Evolutionary conservation across 2,797 vertebrate genomes (phyloP).

Genomic region (Gorsachius magnificus): DNA sequence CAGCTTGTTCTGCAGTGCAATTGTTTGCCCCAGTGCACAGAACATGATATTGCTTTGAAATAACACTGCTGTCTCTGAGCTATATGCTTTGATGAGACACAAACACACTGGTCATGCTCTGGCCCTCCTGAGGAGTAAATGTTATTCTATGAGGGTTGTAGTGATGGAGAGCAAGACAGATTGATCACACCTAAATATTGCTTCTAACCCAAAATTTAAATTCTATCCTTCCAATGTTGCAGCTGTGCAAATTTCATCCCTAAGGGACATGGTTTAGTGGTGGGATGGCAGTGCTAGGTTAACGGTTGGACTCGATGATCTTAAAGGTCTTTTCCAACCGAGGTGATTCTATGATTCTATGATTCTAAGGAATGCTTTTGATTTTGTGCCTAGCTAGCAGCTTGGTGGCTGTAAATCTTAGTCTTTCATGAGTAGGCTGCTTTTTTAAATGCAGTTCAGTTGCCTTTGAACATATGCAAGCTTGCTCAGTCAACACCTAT

Average conservation of each 20-base stretch:
- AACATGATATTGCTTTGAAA: not conserved
- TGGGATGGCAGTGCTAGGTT: no score
- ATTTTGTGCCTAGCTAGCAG: not conserved
- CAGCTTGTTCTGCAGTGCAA: not conserved
- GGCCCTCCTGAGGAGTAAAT: not conserved
- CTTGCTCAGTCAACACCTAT: not conserved
- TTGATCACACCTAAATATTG: not conserved
- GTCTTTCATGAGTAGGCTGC: not conserved
- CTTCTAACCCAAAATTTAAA: not conserved
- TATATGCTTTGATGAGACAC: not conserved
- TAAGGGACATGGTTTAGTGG: no score
- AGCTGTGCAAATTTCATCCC: not conserved
- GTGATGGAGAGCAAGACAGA: not conserved
- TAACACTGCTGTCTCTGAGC: not conserved
- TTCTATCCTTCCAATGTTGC: not conserved
- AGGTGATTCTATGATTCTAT: no score
- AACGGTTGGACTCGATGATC: no score
- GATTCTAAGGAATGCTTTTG: not conserved
- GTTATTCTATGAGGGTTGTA: not conserved
- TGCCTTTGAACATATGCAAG: not conserved
- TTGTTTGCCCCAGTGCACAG: not conserved
- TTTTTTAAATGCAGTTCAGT: not conserved
- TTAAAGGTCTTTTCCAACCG: no score
- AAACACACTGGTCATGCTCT: not conserved
- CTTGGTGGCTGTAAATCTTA: not conserved